phyloP scores from a whole-genome alignment of 2,797 vertebrate genomes.

The Heterohyrax brucei region DNA sequence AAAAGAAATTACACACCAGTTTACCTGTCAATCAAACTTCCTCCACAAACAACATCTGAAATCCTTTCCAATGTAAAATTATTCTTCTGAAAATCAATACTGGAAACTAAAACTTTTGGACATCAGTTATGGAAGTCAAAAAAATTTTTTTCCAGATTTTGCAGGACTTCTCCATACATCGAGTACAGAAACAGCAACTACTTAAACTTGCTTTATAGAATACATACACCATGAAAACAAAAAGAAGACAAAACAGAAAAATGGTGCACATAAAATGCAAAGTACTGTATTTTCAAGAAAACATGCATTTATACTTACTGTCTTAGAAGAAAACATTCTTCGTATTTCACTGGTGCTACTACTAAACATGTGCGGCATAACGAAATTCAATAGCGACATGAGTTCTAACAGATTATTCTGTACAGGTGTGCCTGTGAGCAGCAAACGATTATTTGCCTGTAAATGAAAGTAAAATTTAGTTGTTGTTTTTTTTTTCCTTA shows the following conservation, averaged over 20 bases:
- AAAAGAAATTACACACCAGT: slow-evolving; percentile 19
- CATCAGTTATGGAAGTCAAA: background rate
- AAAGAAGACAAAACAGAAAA: background rate
- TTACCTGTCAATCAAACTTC: background rate
- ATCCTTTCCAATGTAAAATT: slow-evolving; percentile 25
- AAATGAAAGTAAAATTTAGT: slow-evolving; percentile 59
- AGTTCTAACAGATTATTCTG: slow-evolving; percentile 98
- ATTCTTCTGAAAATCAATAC: slow-evolving; percentile 43
- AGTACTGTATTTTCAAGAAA: background rate
- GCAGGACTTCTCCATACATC: background rate
- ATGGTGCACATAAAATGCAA: background rate
- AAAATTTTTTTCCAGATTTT: background rate
- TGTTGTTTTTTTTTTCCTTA: background rate
- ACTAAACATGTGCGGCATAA: slow-evolving; percentile 99
- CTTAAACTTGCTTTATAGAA: slow-evolving; percentile 37
- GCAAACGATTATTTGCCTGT: slow-evolving; percentile 95
- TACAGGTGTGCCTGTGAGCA: slow-evolving; percentile 97
- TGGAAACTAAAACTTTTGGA: slow-evolving; percentile 51
- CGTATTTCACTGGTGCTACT: slow-evolving; percentile 96
- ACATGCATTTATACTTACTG: slow-evolving; percentile 86
- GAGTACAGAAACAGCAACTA: slow-evolving; percentile 18
- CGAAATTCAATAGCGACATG: slow-evolving; percentile 98
- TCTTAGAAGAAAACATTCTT: slow-evolving; percentile 97
- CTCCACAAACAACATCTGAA: background rate
- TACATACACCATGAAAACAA: background rate